Conservation (phyloP, 2,888 invertebrate species). For the Lamproptera curius region DNA sequence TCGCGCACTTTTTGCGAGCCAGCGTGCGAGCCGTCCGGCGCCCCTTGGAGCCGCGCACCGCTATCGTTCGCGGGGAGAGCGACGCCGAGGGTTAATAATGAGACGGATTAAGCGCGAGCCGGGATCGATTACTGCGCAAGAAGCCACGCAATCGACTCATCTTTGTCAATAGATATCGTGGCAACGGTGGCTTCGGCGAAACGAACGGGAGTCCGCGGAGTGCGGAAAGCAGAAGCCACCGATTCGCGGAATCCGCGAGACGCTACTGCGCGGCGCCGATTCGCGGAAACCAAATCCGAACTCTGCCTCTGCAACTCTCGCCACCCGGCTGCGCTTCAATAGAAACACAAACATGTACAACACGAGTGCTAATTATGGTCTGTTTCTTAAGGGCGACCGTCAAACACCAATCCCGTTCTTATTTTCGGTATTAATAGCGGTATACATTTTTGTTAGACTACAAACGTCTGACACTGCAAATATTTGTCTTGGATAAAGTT, state of each 20-base stretch:
- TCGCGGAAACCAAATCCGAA: conserved; percentile 10
- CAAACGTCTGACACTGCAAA: not conserved
- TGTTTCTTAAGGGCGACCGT: too few species aligned
- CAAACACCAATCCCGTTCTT: too few species aligned
- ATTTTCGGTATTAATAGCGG: too few species aligned
- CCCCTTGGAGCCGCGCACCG: not conserved
- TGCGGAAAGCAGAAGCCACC: not conserved
- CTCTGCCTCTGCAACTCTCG: too few species aligned
- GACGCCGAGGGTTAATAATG: not conserved
- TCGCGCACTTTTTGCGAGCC: conserved; percentile 4
- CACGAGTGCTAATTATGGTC: too few species aligned
- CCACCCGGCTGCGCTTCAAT: too few species aligned
- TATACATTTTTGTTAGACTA: not conserved
- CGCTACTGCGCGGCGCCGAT: not conserved
- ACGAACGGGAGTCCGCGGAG: conserved; percentile 4
- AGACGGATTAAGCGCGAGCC: not conserved
- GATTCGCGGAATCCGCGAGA: not conserved
- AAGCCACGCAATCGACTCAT: not conserved
- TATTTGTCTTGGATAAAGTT: not conserved
- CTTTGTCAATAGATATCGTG: conserved; percentile 5
- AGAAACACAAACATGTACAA: too few species aligned
- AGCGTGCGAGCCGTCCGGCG: not conserved
- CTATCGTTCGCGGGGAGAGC: too few species aligned
- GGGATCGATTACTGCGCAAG: not conserved
- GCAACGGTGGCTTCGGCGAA: conserved; percentile 2